These are phyloP conservation scores for Centrocercus urophasianus DNA, from an alignment of 2,113 vertebrate species.

Conservation along the genomic window DNA sequence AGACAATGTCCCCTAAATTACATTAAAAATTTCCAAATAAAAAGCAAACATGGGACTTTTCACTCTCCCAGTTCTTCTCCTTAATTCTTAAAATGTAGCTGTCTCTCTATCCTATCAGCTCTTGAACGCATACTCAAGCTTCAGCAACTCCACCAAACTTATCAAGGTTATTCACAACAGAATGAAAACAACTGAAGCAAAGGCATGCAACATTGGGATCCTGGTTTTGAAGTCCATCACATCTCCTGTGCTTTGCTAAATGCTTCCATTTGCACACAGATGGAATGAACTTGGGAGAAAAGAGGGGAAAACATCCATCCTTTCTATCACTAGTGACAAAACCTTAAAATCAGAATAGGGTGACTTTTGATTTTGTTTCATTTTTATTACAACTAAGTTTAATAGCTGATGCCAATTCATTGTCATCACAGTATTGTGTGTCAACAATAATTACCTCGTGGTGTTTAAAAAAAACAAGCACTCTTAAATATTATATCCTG, in stretches of 20 bases:
- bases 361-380: background rate
- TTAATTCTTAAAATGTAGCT: background rate
- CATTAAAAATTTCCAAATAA: background rate
- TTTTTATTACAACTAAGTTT: background rate
- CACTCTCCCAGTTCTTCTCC: background rate
- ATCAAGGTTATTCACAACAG: background rate
- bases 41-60: background rate
- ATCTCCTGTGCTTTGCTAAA: background rate
- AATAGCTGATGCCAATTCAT: background rate
- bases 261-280: background rate
- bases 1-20: background rate
- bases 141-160: background rate
- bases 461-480: background rate
- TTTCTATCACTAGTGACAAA: background rate
- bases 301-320: background rate
- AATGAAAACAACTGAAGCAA: background rate
- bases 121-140: background rate
- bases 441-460: background rate
- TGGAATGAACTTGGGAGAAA: background rate
- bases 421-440: background rate
- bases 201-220: background rate
- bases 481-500: background rate
- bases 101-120: background rate
- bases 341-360: background rate
- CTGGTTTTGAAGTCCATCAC: background rate